Percentiles rank a stretch among this genome's conserved stretches.
These are phyloP conservation scores for Arion vulgaris DNA, from an alignment of 1,140 invertebrate species.

Conservation along the genomic window DNA sequence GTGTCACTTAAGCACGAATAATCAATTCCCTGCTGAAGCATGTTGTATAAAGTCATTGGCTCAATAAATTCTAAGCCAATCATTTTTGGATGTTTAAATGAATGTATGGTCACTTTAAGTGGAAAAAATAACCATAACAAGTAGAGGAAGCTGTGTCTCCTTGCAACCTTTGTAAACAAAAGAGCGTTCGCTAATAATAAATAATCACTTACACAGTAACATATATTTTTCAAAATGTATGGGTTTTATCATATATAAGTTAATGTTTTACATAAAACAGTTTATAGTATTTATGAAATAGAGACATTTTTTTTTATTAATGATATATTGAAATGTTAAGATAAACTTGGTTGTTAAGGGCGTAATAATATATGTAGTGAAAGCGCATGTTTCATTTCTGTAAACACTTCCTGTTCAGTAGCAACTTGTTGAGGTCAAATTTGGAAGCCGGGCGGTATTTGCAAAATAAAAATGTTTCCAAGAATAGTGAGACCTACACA, in stretches of 20 bases:
- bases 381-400: slow-evolving; percentile 16
- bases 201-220: too few relatives aligned
- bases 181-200: neutral
- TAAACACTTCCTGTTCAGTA: neutral
- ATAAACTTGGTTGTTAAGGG: slow-evolving; percentile 54
- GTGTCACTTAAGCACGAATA: slow-evolving; percentile 68
- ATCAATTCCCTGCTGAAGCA: slow-evolving; percentile 65
- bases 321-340: too few relatives aligned
- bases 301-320: too few relatives aligned
- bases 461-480: slow-evolving; percentile 56
- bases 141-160: neutral
- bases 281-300: too few relatives aligned
- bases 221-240: too few relatives aligned
- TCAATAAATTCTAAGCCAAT: slow-evolving; percentile 59
- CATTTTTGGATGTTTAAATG: slow-evolving; percentile 2
- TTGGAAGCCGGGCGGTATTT: neutral
- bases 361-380: slow-evolving; percentile 46
- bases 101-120: too few relatives aligned
- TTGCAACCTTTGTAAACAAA: neutral
- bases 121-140: too few relatives aligned
- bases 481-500: slow-evolving; percentile 51
- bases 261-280: too few relatives aligned
- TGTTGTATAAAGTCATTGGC: slow-evolving; percentile 68
- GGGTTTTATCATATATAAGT: too few relatives aligned
- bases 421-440: neutral